Percentiles rank a stretch among this genome's conserved stretches.
Evolutionary conservation across 2,797 vertebrate species (phyloP).

Genomic region (Scolopax rusticola): DNA sequence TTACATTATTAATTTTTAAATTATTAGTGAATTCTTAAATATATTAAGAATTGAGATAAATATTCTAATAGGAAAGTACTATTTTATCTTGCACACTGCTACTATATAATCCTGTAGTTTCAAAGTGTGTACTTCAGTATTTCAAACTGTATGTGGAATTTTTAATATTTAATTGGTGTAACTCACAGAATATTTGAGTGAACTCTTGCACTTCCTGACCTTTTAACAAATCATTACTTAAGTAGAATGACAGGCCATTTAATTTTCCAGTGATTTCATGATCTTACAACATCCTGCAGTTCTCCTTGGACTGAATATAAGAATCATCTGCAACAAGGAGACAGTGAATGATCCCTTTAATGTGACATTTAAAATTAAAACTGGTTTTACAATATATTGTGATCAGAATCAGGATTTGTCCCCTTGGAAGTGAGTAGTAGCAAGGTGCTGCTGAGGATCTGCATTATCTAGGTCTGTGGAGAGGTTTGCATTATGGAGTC

Average conservation of each 20-base stretch:
- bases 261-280: background rate
- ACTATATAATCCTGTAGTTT: background rate
- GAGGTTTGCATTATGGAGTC: background rate
- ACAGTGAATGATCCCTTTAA: background rate
- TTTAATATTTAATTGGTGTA: slow-evolving; percentile 8
- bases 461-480: background rate
- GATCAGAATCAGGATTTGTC: background rate
- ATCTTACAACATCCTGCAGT: background rate
- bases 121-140: background rate
- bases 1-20: background rate
- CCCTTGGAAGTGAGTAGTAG: background rate
- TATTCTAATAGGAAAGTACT: background rate
- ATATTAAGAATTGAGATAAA: background rate
- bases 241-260: background rate
- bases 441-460: background rate
- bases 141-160: background rate
- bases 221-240: background rate
- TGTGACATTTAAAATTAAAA: background rate
- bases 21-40: slow-evolving; percentile 5
- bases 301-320: background rate
- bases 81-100: background rate
- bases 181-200: background rate
- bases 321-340: background rate
- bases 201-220: background rate
- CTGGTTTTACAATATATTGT: background rate